Base-by-base conservation (phyloP, 2,113 vertebrate genomes). In the Rana temporaria region DNA sequence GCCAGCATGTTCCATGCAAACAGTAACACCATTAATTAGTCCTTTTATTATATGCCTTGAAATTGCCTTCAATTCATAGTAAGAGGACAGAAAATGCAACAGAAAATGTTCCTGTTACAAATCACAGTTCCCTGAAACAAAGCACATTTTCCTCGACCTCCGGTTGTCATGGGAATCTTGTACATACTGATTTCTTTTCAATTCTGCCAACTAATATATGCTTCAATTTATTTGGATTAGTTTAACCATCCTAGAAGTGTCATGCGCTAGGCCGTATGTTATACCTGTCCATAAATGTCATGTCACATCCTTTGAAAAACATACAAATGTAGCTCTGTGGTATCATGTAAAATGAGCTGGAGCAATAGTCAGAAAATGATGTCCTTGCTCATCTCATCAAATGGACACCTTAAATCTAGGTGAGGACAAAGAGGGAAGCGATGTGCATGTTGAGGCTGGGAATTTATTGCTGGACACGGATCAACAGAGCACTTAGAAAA, bases 401-500 rank as follows among this genome's bases (percentile, higher is more conserved):
- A 91, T 93, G 93, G 92, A 92, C 90, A 92, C 92, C 94, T 95
- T 94, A 95, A 94, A 94, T 94, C 92, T 93, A 91, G 92, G 93
- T 92, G 93, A 94, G 94, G 91, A 93, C 92, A 95, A 94, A 94
- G 90, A 92, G 88, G 88, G 90, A 92, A 91, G 91, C 88, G 93
- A 92, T 91, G 92, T 90, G 92, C 92, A 90, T 90, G 93, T 91
- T 89, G 89, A 92, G 93, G 91, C 94, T 92, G 92, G 92, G 91
- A 94, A 93, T 93, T 93, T 93, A 94, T 94, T 95, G 93, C 92
- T 93, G 91, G 93, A 92, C 90, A 93, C 90, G 91, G 94, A 94
- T 95, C 94, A 95, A 86, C 92, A 93, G 94, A 95, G 93, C 94
- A 93, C 92, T 94, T 94, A 92, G 91, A 91, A 93, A 94, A 94